Evolutionary conservation across 2,797 vertebrate species (phyloP), one percentile per base, ranked within the genome.

Genomic region (Eurystomus glaucurus): DNA sequence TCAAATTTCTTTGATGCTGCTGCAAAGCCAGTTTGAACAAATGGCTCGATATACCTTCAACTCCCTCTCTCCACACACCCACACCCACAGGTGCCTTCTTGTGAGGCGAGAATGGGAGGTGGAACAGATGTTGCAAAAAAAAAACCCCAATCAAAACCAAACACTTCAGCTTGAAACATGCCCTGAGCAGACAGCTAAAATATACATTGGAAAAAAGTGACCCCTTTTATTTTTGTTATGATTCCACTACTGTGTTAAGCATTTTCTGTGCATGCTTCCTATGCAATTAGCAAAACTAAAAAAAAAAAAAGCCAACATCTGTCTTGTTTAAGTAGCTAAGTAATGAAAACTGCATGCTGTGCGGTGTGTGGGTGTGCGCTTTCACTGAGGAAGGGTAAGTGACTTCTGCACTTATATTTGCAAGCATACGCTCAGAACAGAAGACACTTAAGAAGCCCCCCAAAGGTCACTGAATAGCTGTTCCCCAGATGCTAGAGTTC

Each of bases 231-330:
- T 91, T 82, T 80, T 45, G 37, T 25, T 77, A 50, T 89, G 22
- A 72, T 72, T 84, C 0, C 6, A 64, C 79, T 86, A 93, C 12
- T 45, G 6, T 14, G n/a, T 29, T 61, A 57, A 64, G 9, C 50
- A 83, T 86, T 84, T 95, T 93, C 77, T 85, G 21, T 80, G 55
- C 31, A 45, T 71, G 93, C 39, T 68, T 90, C 69, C 54, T 15
- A n/a, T 41, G 65, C 61, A 90, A 86, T 9, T 84, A 57, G n/a
- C 33, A 71, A 92, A 96, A 64, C 3, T 16, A 71, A 57, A 64
- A 23, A 35, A 60, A 43, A 84, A 79, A 70, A 23, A 21, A 35
- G 43, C 4, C 45, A 11, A 20, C 7, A 35, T 48, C 35, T 72
- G 29, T 26, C 51, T 66, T 66, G 43, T 37, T 79, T 60, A 85